Evolutionary conservation across 2,888 invertebrate genomes (phyloP), one percentile per base, ranked within the genome.

Genomic region (Dynastes hyllus): DNA sequence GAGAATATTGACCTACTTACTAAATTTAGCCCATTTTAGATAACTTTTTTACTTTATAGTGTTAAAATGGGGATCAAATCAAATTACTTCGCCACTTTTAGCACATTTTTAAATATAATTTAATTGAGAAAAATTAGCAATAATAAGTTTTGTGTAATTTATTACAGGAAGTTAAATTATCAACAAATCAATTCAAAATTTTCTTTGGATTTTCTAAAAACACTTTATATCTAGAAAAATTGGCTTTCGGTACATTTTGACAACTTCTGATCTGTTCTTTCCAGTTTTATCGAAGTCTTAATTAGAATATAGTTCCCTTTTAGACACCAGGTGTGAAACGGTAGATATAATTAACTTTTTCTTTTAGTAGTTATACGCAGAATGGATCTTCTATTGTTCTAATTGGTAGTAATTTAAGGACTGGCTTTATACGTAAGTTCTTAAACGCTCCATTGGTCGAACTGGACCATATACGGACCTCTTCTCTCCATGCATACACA

Each of bases 291-390:
- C 45, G 45, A 71, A 55, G 37, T 55, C 71, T 67, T 32, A 77
- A 77, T 77, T 77, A 66, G 63, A 67, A 67, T 67, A 40, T 53
- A 63, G 53, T 51, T 77, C 76, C 16, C 76, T 77, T 77, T 77
- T 77, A 77, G 76, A 77, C 53, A 55, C 29, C 37, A 55, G 53
- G 76, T 77, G 76, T 77, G 63, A 77, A 77, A 53, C 40, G 51
- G 51, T 55, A 37, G n/a, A 77, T 51, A 63, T 53, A 77, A 77
- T 77, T 67, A 67, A 66, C 37, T 77, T 37, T 77, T 77, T 67
- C 55, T 66, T 27, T 51, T 22, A 51, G 45, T 53, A 37, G 51
- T 67, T 50, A 27, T 27, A 3, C 13, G 16, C 8, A 27, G 50
- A 50, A 67, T 11, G 40, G 65, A 16, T 50, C 29, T n/a, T 22